Conservation (phyloP, 2,113 vertebrate genomes). For the Lepus americanus region DNA sequence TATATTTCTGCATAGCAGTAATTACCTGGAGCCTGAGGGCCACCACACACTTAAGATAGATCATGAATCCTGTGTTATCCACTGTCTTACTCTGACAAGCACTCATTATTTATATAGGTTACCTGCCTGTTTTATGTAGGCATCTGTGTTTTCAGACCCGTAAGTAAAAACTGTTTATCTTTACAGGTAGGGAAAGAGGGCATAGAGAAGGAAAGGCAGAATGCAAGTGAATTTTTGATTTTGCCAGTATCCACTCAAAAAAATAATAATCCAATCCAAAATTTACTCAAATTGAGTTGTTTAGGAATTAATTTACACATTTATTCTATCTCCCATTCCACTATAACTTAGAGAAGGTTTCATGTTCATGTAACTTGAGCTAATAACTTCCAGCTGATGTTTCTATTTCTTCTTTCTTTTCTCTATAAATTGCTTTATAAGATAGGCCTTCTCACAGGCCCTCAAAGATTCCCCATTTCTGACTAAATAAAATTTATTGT, state of each 20-base stretch:
- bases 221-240: neutral
- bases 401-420: neutral
- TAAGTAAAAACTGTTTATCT: neutral
- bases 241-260: neutral
- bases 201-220: neutral
- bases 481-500: neutral
- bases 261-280: neutral
- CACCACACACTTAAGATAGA: neutral
- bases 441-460: neutral
- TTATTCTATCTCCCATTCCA: neutral
- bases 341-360: neutral
- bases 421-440: neutral
- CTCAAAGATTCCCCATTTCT: neutral
- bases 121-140: neutral
- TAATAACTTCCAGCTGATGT: neutral
- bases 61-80: neutral
- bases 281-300: neutral
- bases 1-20: neutral
- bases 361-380: neutral
- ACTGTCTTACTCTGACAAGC: neutral
- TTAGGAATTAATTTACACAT: neutral
- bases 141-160: neutral
- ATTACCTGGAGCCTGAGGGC: neutral
- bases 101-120: neutral
- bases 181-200: neutral